These are phyloP conservation scores for Zaprionus bogoriensis DNA, from an alignment of 2,888 invertebrate species.

Conservation along the genomic window DNA sequence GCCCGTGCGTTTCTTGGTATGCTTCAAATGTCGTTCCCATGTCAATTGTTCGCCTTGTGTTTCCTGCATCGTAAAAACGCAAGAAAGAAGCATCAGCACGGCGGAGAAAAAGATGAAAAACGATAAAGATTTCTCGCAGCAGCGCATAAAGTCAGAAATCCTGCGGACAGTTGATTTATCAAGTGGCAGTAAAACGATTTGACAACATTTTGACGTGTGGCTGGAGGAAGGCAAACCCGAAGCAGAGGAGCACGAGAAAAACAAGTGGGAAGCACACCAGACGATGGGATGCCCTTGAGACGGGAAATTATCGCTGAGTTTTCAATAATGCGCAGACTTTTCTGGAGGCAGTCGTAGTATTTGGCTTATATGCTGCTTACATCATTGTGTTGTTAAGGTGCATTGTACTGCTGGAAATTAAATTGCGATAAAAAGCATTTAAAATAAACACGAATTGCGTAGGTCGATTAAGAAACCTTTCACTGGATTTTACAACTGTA, in stretches of 20 bases:
- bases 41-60: conserved; percentile 37
- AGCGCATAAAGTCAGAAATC: conserved; percentile 53
- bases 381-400: no score
- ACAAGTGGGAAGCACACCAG: not conserved
- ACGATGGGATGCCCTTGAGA: not conserved
- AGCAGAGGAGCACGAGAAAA: not conserved
- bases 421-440: no score
- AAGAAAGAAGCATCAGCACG: conserved; percentile 1
- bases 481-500: not conserved
- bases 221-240: conserved; percentile 10
- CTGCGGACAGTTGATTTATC: conserved; percentile 65
- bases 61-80: conserved; percentile 50
- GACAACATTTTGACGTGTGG: conserved; percentile 57
- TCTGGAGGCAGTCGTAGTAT: no score
- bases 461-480: not conserved
- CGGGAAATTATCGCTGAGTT: not conserved
- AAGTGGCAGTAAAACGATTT: conserved; percentile 60
- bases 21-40: conserved; percentile 4
- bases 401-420: no score
- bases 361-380: no score
- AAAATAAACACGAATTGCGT: not conserved
- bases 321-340: no score
- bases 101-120: not conserved
- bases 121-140: conserved; percentile 22
- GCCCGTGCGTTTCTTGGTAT: conserved; percentile 23